Conservation (phyloP, 2,888 invertebrate species). For the Acanthopleura granulata region DNA sequence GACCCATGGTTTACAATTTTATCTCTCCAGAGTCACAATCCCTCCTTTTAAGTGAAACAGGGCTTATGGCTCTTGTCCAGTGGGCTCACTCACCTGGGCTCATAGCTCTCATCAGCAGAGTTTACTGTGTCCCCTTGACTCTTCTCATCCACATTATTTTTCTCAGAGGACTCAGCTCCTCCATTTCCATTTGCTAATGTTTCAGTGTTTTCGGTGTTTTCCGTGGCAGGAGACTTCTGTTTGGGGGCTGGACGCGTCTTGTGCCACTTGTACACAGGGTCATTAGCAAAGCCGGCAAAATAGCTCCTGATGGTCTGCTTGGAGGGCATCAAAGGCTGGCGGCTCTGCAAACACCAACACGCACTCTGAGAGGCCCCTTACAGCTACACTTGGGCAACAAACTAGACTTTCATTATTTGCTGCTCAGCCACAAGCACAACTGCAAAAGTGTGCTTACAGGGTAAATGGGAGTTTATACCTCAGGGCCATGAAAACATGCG, state of each 20-base stretch:
- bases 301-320: constrained; percentile 88
- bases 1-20: no score
- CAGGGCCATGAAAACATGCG: no score
- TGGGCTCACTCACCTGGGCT: constrained; percentile 7
- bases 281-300: constrained; percentile 88
- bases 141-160: constrained; percentile 16
- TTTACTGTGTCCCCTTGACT: neutral
- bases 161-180: constrained; percentile 21
- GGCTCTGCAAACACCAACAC: constrained; percentile 43
- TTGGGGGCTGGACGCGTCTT: neutral
- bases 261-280: constrained; percentile 76
- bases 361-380: no score
- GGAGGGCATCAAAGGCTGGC: constrained; percentile 83
- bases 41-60: no score
- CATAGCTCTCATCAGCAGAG: neutral
- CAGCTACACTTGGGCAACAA: no score
- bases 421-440: no score
- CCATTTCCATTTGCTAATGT: constrained; percentile 20
- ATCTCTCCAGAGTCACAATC: no score
- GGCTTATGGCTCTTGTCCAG: neutral
- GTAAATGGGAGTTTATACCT: no score
- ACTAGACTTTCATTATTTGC: no score
- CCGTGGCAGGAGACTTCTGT: neutral
- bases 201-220: constrained; percentile 19
- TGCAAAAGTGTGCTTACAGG: no score